Evolutionary conservation across 2,888 invertebrate species (phyloP).

Genomic region (Ditylenchus weischeri): DNA sequence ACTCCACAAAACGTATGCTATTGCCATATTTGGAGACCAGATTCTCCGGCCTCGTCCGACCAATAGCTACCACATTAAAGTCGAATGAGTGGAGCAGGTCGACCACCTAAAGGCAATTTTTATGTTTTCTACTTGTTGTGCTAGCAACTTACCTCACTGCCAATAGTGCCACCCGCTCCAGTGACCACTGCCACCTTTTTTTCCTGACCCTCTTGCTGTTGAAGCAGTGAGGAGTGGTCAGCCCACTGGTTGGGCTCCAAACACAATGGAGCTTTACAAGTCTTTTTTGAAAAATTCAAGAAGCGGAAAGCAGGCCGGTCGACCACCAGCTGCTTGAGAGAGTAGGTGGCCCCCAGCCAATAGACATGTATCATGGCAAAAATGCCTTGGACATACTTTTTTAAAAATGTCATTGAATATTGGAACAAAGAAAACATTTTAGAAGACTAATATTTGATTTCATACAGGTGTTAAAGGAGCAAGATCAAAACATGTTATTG

Average conservation of each 20-base stretch:
- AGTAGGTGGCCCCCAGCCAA: slow-evolving; percentile 10
- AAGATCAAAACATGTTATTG: too few species aligned
- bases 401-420: too few species aligned
- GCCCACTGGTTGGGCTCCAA: slow-evolving; percentile 10
- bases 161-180: slow-evolving; percentile 37
- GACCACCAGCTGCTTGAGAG: slow-evolving; percentile 6
- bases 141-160: slow-evolving; percentile 22
- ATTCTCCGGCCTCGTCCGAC: slow-evolving; percentile 17
- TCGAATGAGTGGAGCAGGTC: slow-evolving; percentile 23
- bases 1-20: slow-evolving; percentile 13
- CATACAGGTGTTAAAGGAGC: too few species aligned
- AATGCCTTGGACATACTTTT: background rate
- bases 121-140: background rate
- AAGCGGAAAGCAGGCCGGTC: slow-evolving; percentile 4
- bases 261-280: background rate
- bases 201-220: background rate
- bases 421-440: too few species aligned
- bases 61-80: slow-evolving; percentile 28
- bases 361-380: slow-evolving; percentile 9
- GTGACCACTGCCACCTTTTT: slow-evolving; percentile 28
- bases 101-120: slow-evolving; percentile 14
- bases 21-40: slow-evolving; percentile 12
- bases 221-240: slow-evolving; percentile 1
- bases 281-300: background rate
- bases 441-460: too few species aligned